phyloP scores from a whole-genome alignment of 2,113 vertebrate species.

The Scomber colias region DNA sequence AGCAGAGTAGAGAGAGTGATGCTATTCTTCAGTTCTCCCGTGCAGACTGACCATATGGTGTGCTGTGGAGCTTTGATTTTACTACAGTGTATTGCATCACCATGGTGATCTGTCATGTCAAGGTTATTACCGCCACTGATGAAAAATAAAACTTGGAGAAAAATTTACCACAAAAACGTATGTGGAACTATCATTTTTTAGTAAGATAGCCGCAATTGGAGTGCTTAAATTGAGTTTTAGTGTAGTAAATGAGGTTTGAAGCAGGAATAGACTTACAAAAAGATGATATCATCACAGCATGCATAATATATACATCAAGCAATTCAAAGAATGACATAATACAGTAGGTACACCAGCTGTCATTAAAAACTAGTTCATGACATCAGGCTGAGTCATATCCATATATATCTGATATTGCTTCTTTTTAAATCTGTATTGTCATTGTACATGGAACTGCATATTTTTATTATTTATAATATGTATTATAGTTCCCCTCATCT shows the following conservation, averaged over 20 bases:
- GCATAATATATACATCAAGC: too few species aligned
- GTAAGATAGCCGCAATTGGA: too few species aligned
- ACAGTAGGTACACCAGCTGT: not conserved
- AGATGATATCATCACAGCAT: too few species aligned
- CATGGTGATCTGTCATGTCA: not conserved
- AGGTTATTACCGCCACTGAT: constrained; percentile 15
- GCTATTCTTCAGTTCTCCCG: not conserved
- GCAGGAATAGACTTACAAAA: too few species aligned
- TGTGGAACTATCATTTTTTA: not conserved
- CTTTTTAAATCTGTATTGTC: not conserved
- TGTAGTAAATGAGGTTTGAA: not conserved
- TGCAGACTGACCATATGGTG: constrained; percentile 35
- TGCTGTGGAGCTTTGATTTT: constrained; percentile 46
- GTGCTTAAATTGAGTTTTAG: too few species aligned
- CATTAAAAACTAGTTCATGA: too few species aligned
- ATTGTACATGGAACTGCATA: too few species aligned
- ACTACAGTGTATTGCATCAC: constrained; percentile 31
- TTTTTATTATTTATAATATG: too few species aligned
- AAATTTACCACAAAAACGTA: not conserved
- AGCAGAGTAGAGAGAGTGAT: constrained; percentile 14
- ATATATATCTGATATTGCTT: not conserved
- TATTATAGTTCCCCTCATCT: too few species aligned
- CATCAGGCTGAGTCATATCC: not conserved
- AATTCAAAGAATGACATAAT: not conserved
- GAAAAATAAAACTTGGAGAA: not conserved